These are phyloP conservation scores for Psammodynastes pulverulentus DNA, from an alignment of 2,113 vertebrate species.

Conservation along the genomic window DNA sequence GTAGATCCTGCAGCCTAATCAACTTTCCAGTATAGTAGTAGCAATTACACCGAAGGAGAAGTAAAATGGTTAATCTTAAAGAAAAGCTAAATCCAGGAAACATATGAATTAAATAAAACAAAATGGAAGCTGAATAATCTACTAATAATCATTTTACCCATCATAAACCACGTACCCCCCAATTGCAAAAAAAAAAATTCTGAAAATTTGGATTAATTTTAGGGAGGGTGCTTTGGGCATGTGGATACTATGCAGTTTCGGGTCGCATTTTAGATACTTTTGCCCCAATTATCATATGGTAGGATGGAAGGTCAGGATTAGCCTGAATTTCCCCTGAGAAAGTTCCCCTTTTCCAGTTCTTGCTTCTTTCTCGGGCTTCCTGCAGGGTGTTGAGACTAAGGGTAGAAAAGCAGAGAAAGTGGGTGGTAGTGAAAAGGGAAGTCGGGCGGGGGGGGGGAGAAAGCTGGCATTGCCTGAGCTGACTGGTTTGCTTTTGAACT, in stretches of 20 bases:
- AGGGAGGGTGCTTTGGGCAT: background rate
- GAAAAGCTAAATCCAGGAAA: background rate
- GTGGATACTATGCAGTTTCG: background rate
- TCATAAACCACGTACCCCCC: background rate
- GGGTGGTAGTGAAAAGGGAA: background rate
- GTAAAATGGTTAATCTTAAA: background rate
- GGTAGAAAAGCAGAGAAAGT: background rate
- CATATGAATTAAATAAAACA: background rate
- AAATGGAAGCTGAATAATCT: background rate
- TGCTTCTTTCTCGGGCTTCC: background rate
- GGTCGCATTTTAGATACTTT: background rate
- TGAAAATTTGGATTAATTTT: background rate
- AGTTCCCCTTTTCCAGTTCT: background rate
- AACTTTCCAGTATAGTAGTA: background rate
- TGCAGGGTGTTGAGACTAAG: background rate
- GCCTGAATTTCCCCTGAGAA: background rate
- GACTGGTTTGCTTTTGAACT: background rate
- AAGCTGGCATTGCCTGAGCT: background rate
- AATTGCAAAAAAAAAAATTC: background rate
- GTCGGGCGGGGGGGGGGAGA: too few species aligned
- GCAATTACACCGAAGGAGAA: background rate
- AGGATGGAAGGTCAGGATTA: background rate
- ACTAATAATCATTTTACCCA: too few species aligned
- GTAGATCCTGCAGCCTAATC: background rate
- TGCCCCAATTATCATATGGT: background rate